phyloP scores from a whole-genome alignment of 2,113 vertebrate genomes.

The Spea bombifrons region DNA sequence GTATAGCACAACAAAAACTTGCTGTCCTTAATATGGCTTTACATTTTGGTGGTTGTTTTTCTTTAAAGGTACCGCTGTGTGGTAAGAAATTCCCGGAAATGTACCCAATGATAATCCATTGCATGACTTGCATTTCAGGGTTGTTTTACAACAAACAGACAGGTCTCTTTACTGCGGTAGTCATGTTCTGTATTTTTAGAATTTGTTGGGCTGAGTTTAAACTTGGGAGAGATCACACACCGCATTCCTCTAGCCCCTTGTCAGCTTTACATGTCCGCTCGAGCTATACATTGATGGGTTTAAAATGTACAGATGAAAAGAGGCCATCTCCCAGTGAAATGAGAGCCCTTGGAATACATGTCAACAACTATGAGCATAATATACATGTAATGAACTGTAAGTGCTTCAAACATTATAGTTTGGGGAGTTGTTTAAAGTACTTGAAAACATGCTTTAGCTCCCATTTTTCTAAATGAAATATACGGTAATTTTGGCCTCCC shows the following conservation, averaged over 20 bases:
- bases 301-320: conserved; percentile 41
- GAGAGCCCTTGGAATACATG: conserved; percentile 35
- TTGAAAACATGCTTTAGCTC: background rate
- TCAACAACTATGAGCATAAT: conserved; percentile 39
- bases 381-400: conserved; percentile 41
- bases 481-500: too few species aligned
- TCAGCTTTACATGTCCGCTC: conserved; percentile 21
- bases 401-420: conserved; percentile 15
- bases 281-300: conserved; percentile 29
- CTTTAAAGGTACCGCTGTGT: background rate
- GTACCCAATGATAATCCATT: background rate
- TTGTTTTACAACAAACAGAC: conserved; percentile 5
- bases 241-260: conserved; percentile 30
- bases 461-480: too few species aligned
- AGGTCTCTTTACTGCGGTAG: conserved; percentile 13
- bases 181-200: conserved; percentile 41
- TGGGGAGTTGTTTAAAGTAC: conserved; percentile 1
- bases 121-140: conserved; percentile 2
- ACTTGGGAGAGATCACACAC: conserved; percentile 31
- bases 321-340: conserved; percentile 23
- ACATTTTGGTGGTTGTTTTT: background rate
- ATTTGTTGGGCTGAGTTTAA: conserved; percentile 37
- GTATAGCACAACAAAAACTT: background rate
- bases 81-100: background rate
- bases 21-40: background rate